Evolutionary conservation across 2,888 invertebrate species (phyloP).

Genomic region (Melanostoma scalare): DNA sequence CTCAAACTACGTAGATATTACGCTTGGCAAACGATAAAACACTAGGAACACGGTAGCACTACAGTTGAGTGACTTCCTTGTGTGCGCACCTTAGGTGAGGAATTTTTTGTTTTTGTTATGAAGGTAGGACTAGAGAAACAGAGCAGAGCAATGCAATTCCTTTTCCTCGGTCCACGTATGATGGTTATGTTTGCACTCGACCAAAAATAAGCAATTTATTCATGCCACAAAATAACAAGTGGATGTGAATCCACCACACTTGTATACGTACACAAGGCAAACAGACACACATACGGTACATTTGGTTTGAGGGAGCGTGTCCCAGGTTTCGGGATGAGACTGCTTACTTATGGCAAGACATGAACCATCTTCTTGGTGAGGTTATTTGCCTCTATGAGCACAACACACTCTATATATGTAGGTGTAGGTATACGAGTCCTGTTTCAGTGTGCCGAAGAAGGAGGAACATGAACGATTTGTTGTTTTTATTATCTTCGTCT

Average conservation of each 20-base stretch:
- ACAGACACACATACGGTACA: slow-evolving; percentile 4
- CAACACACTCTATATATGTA: no score
- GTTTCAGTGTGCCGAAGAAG: slow-evolving; percentile 37
- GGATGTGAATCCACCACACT: slow-evolving; percentile 59
- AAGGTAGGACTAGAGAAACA: slow-evolving; percentile 1
- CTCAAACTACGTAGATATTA: slow-evolving; percentile 35
- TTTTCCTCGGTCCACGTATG: slow-evolving; percentile 8
- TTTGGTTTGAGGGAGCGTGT: slow-evolving; percentile 46
- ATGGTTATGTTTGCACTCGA: slow-evolving; percentile 57
- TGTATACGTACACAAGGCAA: not conserved
- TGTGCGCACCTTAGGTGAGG: slow-evolving; percentile 45
- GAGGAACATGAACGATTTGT: slow-evolving; percentile 47
- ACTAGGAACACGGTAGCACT: slow-evolving; percentile 39
- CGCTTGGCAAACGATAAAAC: slow-evolving; percentile 48
- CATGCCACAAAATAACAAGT: slow-evolving; percentile 67
- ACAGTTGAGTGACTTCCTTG: slow-evolving; percentile 64
- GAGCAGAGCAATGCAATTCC: slow-evolving; percentile 13
- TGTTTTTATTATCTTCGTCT: slow-evolving; percentile 15
- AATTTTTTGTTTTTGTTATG: slow-evolving; percentile 25
- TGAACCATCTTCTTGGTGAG: slow-evolving; percentile 61
- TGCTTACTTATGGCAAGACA: slow-evolving; percentile 63
- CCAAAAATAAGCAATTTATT: slow-evolving; percentile 71
- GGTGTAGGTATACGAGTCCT: slow-evolving; percentile 9
- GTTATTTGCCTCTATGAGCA: slow-evolving; percentile 60
- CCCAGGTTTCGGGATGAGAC: slow-evolving; percentile 37